Evolutionary conservation across 1,140 invertebrate species (phyloP).

Genomic region (Sycobia sp.): DNA sequence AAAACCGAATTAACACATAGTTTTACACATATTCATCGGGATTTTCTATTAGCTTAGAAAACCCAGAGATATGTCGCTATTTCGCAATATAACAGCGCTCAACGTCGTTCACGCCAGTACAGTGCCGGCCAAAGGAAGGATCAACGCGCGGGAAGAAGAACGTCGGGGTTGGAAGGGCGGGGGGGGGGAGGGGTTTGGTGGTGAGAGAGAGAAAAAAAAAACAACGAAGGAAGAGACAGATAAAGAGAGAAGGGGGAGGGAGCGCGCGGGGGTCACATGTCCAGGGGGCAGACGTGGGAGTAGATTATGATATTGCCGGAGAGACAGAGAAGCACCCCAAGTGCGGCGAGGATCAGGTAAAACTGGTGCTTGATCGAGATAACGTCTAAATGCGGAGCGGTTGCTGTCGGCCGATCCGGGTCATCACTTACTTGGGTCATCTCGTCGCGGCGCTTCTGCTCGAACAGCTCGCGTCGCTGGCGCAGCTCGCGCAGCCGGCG

Average conservation of each 20-base stretch:
- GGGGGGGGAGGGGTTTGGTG: no score
- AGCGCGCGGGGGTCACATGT: constrained; percentile 49
- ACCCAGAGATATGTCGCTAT: neutral
- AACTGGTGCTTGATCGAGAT: constrained; percentile 58
- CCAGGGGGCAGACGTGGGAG: constrained; percentile 58
- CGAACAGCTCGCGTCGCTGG: constrained; percentile 53
- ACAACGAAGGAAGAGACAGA: no score
- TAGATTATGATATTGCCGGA: constrained; percentile 62
- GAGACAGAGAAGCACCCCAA: constrained; percentile 59
- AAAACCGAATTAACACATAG: no score
- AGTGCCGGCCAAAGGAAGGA: neutral
- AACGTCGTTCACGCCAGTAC: neutral
- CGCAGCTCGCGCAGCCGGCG: constrained; percentile 59
- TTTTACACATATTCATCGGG: no score
- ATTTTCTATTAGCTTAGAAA: no score
- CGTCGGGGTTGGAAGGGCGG: no score
- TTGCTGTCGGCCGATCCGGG: constrained; percentile 46
- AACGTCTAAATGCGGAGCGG: constrained; percentile 51
- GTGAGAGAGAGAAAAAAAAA: no score
- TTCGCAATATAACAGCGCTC: neutral
- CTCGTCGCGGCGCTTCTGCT: constrained; percentile 62
- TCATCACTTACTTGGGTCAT: constrained; percentile 64
- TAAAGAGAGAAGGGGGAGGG: neutral
- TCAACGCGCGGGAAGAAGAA: neutral
- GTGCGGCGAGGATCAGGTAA: constrained; percentile 57